Base-by-base conservation (phyloP, 1,140 invertebrate genomes). In the Ectropis grisescens region DNA sequence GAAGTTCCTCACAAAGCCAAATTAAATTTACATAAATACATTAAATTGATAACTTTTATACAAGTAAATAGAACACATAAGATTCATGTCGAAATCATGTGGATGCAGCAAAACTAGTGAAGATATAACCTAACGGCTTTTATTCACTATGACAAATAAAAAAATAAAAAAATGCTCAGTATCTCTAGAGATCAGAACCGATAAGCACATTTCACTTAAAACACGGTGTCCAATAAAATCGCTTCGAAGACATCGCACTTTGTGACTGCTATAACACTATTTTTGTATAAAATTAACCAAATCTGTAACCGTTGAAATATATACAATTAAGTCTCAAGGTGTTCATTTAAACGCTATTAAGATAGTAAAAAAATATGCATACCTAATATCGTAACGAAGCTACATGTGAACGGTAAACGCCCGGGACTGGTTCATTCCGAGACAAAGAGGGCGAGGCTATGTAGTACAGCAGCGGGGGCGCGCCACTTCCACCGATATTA, bases 341-440 rank as follows among this genome's bases (percentile, higher is more conserved):
- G 58, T 58, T 45, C 16, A 19, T 58, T 64, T 64, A 74, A 68
- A 71, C 55, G 56, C 59, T 76, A 75, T 67, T 64, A 33, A 72
- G 65, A 76, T 66, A 74, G 74, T 79, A 79, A 79, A 76, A 79
- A 79, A 79, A 79, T 79, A 79, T 74, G 74, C 74, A 68, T 75
- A 78, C 71, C 71, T 80, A 80, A 71, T 75, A 76, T 69, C 57
- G 59, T 75, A 74, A 72, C 57, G 58, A 74, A 80, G 75, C 70
- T 78, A 78, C 57, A 65, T 64, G 69, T 75, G 67, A 72, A 62
- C 54, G 56, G 61, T 47, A 58, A 71, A 69, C 59, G 61, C 68
- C n/a, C n/a, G 52, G 55, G 56, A 39, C 34, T 46, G 34, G 35
- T 54, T 47, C 50, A 52, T 44, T 64, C 55, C 47, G 37, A 52